Evolutionary conservation across 2,797 vertebrate species (phyloP).

Genomic region (Geotrypetes seraphini): DNA sequence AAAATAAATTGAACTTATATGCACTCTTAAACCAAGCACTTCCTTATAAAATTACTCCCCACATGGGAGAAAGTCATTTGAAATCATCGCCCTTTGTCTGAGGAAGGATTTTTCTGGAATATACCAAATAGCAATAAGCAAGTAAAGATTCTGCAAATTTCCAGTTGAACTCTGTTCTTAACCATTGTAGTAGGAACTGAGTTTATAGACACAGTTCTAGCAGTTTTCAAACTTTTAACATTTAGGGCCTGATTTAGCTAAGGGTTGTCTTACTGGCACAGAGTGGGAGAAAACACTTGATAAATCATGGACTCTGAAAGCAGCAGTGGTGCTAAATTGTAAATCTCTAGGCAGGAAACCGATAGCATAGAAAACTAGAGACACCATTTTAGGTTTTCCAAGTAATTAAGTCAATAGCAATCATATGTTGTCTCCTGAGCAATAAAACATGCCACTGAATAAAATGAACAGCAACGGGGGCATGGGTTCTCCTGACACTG

Average conservation of each 20-base stretch:
- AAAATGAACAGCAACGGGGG: conserved; percentile 40
- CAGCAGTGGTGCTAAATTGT: conserved; percentile 44
- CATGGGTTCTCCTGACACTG: conserved; percentile 19
- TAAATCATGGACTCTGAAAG: conserved; percentile 46
- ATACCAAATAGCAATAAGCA: conserved; percentile 45
- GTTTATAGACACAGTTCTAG: conserved; percentile 32
- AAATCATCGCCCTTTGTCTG: too few relatives aligned
- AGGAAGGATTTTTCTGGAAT: conserved; percentile 44
- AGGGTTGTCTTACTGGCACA: too few relatives aligned
- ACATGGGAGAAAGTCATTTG: too few relatives aligned
- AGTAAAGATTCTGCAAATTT: conserved; percentile 23
- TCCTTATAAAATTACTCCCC: too few relatives aligned
- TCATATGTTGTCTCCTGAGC: conserved; percentile 31
- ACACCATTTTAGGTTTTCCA: conserved; percentile 38
- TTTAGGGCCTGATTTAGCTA: conserved; percentile 44
- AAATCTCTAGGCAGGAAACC: conserved; percentile 58
- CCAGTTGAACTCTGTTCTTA: conserved; percentile 24
- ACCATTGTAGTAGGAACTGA: conserved; percentile 41
- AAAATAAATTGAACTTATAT: too few relatives aligned
- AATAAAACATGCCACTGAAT: conserved; percentile 32
- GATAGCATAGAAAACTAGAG: conserved; percentile 29
- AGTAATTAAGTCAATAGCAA: conserved; percentile 55
- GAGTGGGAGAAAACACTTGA: too few relatives aligned
- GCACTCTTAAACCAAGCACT: too few relatives aligned
- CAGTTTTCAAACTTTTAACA: conserved; percentile 36